Percentiles rank a stretch among this genome's conserved stretches.
phyloP scores from a whole-genome alignment of 2,113 vertebrate species.

The Furnarius figulus region DNA sequence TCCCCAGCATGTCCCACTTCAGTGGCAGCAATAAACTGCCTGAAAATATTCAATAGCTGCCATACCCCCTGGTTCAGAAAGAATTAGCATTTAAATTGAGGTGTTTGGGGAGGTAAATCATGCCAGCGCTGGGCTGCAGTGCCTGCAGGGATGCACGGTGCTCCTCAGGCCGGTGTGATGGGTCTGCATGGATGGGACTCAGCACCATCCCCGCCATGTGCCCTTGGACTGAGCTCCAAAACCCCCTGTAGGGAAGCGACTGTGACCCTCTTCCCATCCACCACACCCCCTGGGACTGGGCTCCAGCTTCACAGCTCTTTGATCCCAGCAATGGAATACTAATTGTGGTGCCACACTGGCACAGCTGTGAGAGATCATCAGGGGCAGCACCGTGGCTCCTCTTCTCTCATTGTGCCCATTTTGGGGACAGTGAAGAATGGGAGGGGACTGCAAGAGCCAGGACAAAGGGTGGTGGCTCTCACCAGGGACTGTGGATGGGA shows the following conservation, averaged over 20 bases:
- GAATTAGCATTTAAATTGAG: conserved; percentile 79
- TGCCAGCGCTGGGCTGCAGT: not conserved
- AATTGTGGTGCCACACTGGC: not conserved
- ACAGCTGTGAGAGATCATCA: not conserved
- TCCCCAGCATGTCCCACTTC: not conserved
- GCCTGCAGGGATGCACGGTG: fast-evolving
- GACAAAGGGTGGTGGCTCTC: not conserved
- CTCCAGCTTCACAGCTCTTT: not conserved
- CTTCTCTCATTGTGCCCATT: not conserved
- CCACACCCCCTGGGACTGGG: not conserved
- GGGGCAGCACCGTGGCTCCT: not conserved
- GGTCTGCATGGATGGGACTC: not conserved
- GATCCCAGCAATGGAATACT: not conserved
- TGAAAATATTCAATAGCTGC: not conserved
- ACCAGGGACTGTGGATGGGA: not conserved
- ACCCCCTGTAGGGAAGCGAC: fast-evolving
- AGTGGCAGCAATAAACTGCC: conserved; percentile 13
- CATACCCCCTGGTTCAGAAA: not conserved
- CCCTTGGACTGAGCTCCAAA: not conserved
- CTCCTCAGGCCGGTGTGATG: fast-evolving
- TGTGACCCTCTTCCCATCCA: fast-evolving
- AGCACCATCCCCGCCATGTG: not conserved
- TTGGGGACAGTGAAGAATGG: not conserved
- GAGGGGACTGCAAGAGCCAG: not conserved
- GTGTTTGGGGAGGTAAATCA: conserved; percentile 65